phyloP scores from a whole-genome alignment of 2,797 vertebrate genomes.

The Chelmon rostratus region DNA sequence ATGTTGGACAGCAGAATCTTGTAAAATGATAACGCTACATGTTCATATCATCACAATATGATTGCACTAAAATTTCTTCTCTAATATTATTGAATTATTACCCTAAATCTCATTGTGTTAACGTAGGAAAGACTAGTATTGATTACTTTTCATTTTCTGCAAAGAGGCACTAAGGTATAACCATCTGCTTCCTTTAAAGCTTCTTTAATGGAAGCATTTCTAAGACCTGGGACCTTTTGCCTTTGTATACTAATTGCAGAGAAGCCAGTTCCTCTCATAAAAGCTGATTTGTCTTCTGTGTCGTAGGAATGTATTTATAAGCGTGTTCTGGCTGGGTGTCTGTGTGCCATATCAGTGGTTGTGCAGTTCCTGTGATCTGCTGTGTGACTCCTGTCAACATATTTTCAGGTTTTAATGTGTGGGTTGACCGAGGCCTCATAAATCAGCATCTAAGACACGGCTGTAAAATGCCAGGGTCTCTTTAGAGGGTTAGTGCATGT shows the following conservation, averaged over 20 bases:
- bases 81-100: neutral
- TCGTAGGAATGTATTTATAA: constrained; percentile 17
- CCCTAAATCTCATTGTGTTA: neutral
- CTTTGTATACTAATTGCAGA: constrained; percentile 30
- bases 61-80: neutral
- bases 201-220: constrained; percentile 17
- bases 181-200: constrained; percentile 13
- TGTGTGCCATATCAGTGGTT: constrained; percentile 15
- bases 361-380: constrained; percentile 3
- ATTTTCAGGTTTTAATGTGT: constrained; percentile 46
- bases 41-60: neutral
- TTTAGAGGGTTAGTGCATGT: neutral
- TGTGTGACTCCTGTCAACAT: constrained; percentile 35
- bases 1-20: neutral
- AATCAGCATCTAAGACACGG: constrained; percentile 22
- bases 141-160: neutral
- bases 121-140: neutral
- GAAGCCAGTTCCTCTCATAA: constrained; percentile 10
- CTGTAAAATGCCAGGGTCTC: constrained; percentile 12
- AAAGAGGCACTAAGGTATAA: constrained; percentile 2
- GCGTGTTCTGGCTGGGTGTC: neutral
- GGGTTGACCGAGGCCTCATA: constrained; percentile 30
- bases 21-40: neutral
- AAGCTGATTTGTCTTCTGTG: constrained; percentile 27
- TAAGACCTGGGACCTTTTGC: neutral